These are phyloP conservation scores for Portevinia maculata DNA, from an alignment of 2,888 invertebrate genomes.

Conservation along the genomic window DNA sequence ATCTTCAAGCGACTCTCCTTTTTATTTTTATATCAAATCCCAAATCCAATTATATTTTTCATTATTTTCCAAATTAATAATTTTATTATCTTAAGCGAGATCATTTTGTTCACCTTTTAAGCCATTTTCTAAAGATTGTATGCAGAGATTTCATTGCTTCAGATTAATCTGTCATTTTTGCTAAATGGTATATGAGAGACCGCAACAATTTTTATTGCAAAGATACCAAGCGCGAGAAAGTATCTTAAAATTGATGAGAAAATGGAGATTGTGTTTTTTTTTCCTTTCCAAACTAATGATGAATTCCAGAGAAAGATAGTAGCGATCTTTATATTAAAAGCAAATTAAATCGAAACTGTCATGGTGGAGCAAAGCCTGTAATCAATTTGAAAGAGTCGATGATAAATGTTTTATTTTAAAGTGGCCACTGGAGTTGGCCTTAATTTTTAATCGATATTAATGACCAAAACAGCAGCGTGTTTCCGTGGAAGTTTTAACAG, in stretches of 20 bases:
- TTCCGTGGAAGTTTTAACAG: no score
- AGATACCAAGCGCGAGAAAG: neutral
- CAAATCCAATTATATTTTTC: no score
- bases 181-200: no score
- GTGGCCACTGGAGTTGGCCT: slow-evolving; percentile 58
- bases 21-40: no score
- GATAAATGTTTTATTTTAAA: slow-evolving; percentile 52
- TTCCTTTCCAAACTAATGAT: slow-evolving; percentile 8
- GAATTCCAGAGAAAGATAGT: neutral
- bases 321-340: slow-evolving; percentile 15
- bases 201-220: no score
- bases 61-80: neutral
- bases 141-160: no score
- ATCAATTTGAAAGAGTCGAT: slow-evolving; percentile 46
- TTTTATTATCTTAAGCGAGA: neutral
- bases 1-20: no score
- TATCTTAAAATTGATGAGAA: slow-evolving; percentile 12
- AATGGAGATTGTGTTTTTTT: neutral
- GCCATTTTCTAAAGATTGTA: neutral
- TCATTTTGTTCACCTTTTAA: neutral
- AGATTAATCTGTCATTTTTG: no score
- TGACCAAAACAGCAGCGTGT: slow-evolving; percentile 7
- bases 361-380: slow-evolving; percentile 10
- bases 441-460: slow-evolving; percentile 67
- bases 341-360: slow-evolving; percentile 55